Base-by-base conservation (phyloP, 2,888 invertebrate genomes). In the Dryococelus australis region DNA sequence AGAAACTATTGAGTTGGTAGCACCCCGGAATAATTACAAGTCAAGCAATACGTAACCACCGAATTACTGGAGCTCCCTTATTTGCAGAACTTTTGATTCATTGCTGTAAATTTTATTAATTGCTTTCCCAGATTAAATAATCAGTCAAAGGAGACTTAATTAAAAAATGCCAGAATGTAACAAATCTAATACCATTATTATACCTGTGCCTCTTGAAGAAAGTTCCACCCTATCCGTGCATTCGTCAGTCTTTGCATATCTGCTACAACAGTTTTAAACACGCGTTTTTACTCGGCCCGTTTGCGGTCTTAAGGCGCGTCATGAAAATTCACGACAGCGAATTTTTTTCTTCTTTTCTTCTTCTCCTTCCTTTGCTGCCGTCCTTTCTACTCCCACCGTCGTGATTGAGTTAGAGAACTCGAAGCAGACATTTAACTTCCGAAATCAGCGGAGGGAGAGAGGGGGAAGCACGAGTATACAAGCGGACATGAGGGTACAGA, bases 291-390 rank as follows among this genome's bases (percentile, higher is more conserved):
- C n/a, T 65, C 16, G 65, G 24, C 20, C 65, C 65, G 65, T 65
- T 65, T 65, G 65, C 10, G 65, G 65, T 65, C 65, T 65, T 65
- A 24, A 13, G 65, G 43, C 83, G 35, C 43, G 83, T 83, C 83
- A 83, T 83, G 83, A 83, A 83, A 83, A 83, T 83, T 83, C 83
- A 83, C 27, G 83, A 83, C 83, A 83, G 8, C 24, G 16, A 27
- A 83, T 20, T 35, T 27, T 83, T 83, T 83, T 24, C 27, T 35
- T 43, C 4, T 81, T 35, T 26, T 27, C 26, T 27, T 10, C 20
- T 81, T 83, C 43, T 83, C 13, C 35, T 13, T 83, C n/a, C 65
- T 65, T 16, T 65, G 20, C 12, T 8, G 47, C 65, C n/a, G 20
- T n/a, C 65, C 65, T 65, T 65, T 65, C 65, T n/a, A 9, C 65